phyloP scores from a whole-genome alignment of 2,888 invertebrate species.

The Agrochola litura region DNA sequence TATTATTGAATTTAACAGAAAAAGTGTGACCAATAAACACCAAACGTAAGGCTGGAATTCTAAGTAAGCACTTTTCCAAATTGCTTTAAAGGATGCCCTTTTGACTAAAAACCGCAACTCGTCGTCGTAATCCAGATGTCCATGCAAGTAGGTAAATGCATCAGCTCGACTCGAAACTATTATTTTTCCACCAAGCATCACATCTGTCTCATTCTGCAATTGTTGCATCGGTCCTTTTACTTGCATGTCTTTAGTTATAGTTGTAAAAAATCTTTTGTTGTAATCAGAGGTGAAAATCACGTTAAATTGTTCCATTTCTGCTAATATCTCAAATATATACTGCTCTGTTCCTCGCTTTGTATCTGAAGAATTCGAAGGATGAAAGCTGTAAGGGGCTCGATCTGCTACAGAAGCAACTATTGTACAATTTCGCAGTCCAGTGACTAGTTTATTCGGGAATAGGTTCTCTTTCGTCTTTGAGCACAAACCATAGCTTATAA shows the following conservation, averaged over 20 bases:
- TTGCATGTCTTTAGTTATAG: conserved; percentile 39
- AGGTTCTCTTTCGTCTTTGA: conserved; percentile 52
- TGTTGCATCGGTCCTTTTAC: conserved; percentile 37
- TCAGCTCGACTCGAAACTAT: conserved; percentile 27
- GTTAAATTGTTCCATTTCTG: conserved; percentile 43
- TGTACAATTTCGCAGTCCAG: conserved; percentile 74
- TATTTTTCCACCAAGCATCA: conserved; percentile 46
- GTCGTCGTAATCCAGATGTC: conserved; percentile 49
- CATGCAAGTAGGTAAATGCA: conserved; percentile 40
- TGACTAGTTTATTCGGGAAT: conserved; percentile 69
- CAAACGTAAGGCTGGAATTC: conserved; percentile 60
- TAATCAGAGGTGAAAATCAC: conserved; percentile 24
- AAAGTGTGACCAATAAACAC: conserved; percentile 35
- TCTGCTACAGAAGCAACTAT: conserved; percentile 70
- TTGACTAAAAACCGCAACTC: conserved; percentile 52
- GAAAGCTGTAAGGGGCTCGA: conserved; percentile 74
- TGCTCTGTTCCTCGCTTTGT: conserved; percentile 49
- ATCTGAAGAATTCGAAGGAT: conserved; percentile 45
- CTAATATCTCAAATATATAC: conserved; percentile 38
- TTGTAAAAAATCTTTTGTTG: conserved; percentile 5
- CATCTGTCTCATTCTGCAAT: conserved; percentile 52
- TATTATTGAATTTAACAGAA: conserved; percentile 27
- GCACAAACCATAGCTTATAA: conserved; percentile 76
- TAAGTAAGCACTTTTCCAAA: conserved; percentile 66
- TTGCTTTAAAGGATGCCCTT: conserved; percentile 32